These are phyloP conservation scores for Notospermus geniculatus DNA, from an alignment of 1,140 invertebrate genomes.

Conservation along the genomic window DNA sequence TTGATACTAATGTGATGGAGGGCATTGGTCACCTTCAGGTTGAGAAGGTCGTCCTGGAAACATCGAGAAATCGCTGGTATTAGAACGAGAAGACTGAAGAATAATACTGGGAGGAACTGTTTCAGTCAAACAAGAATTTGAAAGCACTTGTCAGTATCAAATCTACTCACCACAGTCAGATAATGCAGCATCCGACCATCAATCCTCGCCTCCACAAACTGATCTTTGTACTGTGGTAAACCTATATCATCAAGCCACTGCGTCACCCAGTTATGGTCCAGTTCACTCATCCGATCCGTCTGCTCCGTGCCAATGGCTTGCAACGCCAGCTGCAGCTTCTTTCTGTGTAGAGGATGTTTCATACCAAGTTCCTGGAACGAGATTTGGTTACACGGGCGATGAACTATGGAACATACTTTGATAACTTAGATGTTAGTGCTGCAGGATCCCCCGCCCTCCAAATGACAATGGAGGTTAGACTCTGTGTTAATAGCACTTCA, in stretches of 20 bases:
- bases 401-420: too few species aligned
- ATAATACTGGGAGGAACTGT: too few species aligned
- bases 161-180: constrained; percentile 75
- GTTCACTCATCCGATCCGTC: constrained; percentile 40
- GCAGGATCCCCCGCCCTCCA: too few species aligned
- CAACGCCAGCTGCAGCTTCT: constrained; percentile 86
- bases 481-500: too few species aligned
- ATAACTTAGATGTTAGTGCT: too few species aligned
- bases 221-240: constrained; percentile 92
- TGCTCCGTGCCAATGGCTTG: constrained; percentile 57
- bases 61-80: too few species aligned
- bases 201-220: constrained; percentile 83
- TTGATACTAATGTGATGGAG: constrained; percentile 88
- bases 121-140: too few species aligned
- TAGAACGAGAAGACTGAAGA: too few species aligned
- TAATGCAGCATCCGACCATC: constrained; percentile 90
- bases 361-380: constrained; percentile 55
- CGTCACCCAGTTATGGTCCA: constrained; percentile 56
- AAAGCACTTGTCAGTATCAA: too few species aligned
- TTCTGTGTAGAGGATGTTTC: constrained; percentile 79
- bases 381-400: too few species aligned
- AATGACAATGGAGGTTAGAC: too few species aligned
- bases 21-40: constrained; percentile 81
- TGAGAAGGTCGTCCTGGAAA: constrained; percentile 71
- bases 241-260: constrained; percentile 96